Conservation (phyloP, 2,797 vertebrate genomes). For the Eremophila alpestris region DNA sequence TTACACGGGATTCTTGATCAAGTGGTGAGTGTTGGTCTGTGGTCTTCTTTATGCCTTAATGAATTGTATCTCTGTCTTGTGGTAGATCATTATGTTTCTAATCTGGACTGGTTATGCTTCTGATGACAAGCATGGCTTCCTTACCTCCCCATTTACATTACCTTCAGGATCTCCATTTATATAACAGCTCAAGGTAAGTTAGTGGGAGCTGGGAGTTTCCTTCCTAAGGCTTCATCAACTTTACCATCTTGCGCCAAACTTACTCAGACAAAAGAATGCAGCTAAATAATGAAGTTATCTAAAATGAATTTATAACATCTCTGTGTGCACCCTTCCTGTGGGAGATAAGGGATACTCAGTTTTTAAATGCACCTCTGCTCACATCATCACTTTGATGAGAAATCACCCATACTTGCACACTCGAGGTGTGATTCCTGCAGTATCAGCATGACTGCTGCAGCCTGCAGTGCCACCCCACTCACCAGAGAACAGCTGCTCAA, state of each 20-base stretch:
- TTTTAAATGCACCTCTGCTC: neutral
- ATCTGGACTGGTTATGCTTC: neutral
- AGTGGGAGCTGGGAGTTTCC: neutral
- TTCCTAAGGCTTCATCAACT: neutral
- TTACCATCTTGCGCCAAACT: neutral
- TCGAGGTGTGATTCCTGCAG: rapidly evolving
- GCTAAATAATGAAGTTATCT: neutral
- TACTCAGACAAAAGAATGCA: neutral
- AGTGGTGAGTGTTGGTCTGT: neutral
- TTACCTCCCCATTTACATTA: neutral
- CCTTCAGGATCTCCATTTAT: neutral
- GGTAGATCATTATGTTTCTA: neutral
- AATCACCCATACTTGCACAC: neutral
- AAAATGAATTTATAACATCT: neutral
- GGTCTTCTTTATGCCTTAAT: neutral
- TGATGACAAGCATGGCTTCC: neutral
- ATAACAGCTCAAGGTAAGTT: neutral
- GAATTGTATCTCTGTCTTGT: neutral
- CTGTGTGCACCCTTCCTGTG: neutral
- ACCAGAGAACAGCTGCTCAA: neutral
- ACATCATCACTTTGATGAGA: neutral
- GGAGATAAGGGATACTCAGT: neutral
- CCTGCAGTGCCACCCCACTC: neutral
- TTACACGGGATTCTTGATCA: neutral
- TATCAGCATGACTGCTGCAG: too few species aligned